These are phyloP conservation scores for Pangasianodon hypophthalmus DNA, from an alignment of 2,113 vertebrate species.

Conservation along the genomic window DNA sequence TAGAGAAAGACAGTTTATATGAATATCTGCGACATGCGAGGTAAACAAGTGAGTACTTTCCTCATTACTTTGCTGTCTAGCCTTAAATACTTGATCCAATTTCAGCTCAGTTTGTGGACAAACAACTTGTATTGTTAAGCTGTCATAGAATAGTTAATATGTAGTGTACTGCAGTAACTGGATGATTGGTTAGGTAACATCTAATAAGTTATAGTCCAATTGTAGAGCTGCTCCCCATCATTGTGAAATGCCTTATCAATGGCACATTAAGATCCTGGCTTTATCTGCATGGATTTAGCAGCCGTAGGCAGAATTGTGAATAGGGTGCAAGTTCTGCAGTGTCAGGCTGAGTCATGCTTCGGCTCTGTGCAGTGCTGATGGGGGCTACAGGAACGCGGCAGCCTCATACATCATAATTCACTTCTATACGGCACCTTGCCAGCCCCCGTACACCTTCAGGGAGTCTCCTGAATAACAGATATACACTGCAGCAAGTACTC, in stretches of 20 bases:
- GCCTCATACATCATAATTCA: conserved; percentile 68
- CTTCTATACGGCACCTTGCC: conserved; percentile 37
- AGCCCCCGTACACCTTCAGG: conserved; percentile 24
- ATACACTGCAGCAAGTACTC: conserved; percentile 15
- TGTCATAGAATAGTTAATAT: neutral
- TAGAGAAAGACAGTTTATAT: neutral
- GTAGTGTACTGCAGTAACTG: neutral
- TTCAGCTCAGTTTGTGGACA: neutral
- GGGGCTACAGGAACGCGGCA: conserved; percentile 56
- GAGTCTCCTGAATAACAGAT: conserved; percentile 31
- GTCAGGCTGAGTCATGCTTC: conserved; percentile 65
- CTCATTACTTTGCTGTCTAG: neutral
- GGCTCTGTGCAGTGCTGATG: conserved; percentile 58
- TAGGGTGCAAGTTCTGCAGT: conserved; percentile 52
- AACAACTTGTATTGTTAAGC: neutral
- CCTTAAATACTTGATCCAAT: neutral
- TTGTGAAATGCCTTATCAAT: neutral
- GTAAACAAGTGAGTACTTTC: neutral
- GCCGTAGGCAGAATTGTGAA: conserved; percentile 21
- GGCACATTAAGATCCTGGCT: neutral
- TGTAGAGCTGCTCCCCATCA: neutral
- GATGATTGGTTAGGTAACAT: neutral
- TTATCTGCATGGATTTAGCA: conserved; percentile 17
- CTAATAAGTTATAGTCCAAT: neutral
- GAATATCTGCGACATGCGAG: neutral